Evolutionary conservation across 1,140 invertebrate species (phyloP), one percentile per base, ranked within the genome.

Genomic region (Sitodiplosis mosellana): DNA sequence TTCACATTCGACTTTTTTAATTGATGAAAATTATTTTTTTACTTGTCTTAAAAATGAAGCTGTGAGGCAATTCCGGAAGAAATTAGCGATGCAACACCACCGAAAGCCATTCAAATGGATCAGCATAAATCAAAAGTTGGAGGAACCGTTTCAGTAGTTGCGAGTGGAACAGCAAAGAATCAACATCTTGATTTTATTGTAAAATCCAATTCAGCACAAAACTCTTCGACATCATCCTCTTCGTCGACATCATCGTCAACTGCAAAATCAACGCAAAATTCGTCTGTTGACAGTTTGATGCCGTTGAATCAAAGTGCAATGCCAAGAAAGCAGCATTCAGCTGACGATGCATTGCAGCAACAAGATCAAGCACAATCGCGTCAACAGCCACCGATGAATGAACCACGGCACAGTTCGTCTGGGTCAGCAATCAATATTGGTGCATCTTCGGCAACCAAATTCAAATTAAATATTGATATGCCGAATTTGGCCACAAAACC

Each of bases 11-110:
- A 27, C 10, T 27, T 27, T 27, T 27, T n/a, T n/a, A n/a, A n/a
- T n/a, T n/a, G n/a, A n/a, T n/a, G n/a, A n/a, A n/a, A n/a, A n/a
- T n/a, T n/a, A n/a, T n/a, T n/a, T 27, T 27, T 27, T 27, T 27
- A 5, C 10, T 27, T 74, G 71, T 58, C 60, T 70, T 12, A 80
- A 79, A 64, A 79, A 82, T 61, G 85, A 4, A 87, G 83, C 58
- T 89, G 82, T 63, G 86, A 88, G 69, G 83, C 85, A 37, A 90
- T 90, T 53, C 86, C 86, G 6, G 86, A 90, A 68, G 86, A 90
- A 72, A 84, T 84, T 57, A 75, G 71, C 37, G 77, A 33, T 18
- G 21, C 43, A 33, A 45, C 43, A 45, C 43, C 43, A 33, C 43
- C 43, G 17, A 45, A 21, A n/a, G 8, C 21, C 14, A 10, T 2